Evolutionary conservation across 2,888 invertebrate species (phyloP), one percentile per base, ranked within the genome.

Genomic region (Parnassius smintheus): DNA sequence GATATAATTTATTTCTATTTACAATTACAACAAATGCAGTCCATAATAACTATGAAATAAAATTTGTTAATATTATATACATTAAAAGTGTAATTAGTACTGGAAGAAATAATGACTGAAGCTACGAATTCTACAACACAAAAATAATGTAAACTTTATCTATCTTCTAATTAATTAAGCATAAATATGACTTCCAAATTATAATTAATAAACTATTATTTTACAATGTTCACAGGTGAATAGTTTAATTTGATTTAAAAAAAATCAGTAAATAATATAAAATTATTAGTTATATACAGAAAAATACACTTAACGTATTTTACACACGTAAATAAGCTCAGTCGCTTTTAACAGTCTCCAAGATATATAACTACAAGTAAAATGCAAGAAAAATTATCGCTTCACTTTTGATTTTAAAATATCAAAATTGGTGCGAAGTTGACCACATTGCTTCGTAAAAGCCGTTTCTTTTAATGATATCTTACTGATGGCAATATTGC

Each of bases 11-110:
- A 72, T 72, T 71, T 62, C 45, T 62, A 62, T 62, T 51, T 62
- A 62, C 68, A 68, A 48, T 67, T 72, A 70, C 56, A 69, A 65
- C 72, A 74, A 74, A 66, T 67, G 70, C 75, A 75, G 74, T 73
- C 74, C 62, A 72, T 65, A 68, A 65, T 65, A 68, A 67, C 66
- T 59, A 66, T 66, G 62, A 58, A 54, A 62, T 62, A 62, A 55
- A 62, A 58, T 55, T 55, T 62, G 18, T 50, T 42, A 58, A 54
- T 69, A 69, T 69, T 69, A 1, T 25, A 35, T 67, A 70, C 67
- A 70, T 59, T 59, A 65, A 70, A 65, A 52, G 18, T 62, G 46
- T 62, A 44, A 55, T 53, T 46, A 66, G 48, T 53, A 59, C 53
- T 68, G 68, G 68, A 68, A 68, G 67, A 68, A 60, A 67, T 18